Evolutionary conservation across 2,888 invertebrate species (phyloP).

Genomic region (Polydesmus complanatus): DNA sequence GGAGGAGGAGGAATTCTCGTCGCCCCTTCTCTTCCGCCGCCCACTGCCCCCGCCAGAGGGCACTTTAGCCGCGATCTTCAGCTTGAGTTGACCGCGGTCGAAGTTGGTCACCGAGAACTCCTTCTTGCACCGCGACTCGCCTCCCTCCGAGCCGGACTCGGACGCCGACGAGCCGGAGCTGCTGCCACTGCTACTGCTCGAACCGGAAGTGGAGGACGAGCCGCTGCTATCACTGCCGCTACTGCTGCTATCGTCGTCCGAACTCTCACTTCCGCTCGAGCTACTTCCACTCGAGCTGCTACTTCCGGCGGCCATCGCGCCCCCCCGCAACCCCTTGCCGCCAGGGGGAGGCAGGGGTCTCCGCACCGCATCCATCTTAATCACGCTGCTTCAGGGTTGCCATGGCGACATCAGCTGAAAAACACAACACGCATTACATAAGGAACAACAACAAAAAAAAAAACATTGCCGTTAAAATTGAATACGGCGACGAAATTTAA

Average conservation of each 20-base stretch:
- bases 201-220: slow-evolving; percentile 24
- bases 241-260: slow-evolving; percentile 23
- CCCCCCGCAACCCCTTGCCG: neutral
- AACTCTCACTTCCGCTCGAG: neutral
- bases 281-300: neutral
- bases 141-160: slow-evolving; percentile 7
- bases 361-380: neutral
- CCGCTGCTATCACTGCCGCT: slow-evolving; percentile 30
- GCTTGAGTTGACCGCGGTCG: slow-evolving; percentile 36
- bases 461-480: no score
- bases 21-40: slow-evolving; percentile 2
- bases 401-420: neutral
- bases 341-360: neutral
- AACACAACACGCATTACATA: no score
- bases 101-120: slow-evolving; percentile 39
- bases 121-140: slow-evolving; percentile 23
- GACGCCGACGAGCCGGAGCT: slow-evolving; percentile 6
- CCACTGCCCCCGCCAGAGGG: no score
- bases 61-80: slow-evolving; percentile 38
- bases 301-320: neutral
- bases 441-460: neutral
- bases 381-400: neutral
- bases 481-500: no score
- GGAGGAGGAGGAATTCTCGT: neutral
- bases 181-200: slow-evolving; percentile 25